phyloP scores from a whole-genome alignment of 2,888 invertebrate genomes.

The Osmoderma eremita region DNA sequence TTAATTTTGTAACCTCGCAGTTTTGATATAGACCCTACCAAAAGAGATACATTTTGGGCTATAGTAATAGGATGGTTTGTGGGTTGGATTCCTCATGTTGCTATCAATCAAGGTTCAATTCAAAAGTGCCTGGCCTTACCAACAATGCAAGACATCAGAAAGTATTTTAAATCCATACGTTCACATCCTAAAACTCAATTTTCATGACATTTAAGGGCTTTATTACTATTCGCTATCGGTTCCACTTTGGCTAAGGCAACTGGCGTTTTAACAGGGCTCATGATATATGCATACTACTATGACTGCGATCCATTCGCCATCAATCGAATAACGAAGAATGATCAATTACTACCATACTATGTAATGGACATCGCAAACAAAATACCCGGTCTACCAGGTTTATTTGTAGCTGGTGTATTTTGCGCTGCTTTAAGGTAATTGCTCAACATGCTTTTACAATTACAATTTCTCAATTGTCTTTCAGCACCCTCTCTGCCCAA shows the following conservation, averaged over 20 bases:
- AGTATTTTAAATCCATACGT: slow-evolving; percentile 52
- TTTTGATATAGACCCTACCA: slow-evolving; percentile 69
- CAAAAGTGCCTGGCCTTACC: slow-evolving; percentile 73
- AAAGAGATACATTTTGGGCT: slow-evolving; percentile 71
- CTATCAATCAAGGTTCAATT: slow-evolving; percentile 69
- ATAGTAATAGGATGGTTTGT: slow-evolving; percentile 68
- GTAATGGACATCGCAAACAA: slow-evolving; percentile 73
- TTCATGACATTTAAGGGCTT: slow-evolving; percentile 9
- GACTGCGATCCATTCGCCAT: slow-evolving; percentile 72
- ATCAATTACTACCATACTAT: slow-evolving; percentile 72
- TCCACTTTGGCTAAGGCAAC: slow-evolving; percentile 49
- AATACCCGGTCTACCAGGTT: slow-evolving; percentile 76
- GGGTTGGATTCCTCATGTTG: slow-evolving; percentile 66
- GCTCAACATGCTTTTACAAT: background rate
- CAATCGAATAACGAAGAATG: slow-evolving; percentile 67
- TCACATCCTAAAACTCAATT: too few relatives aligned
- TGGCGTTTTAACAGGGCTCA: slow-evolving; percentile 69
- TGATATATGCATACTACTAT: slow-evolving; percentile 71
- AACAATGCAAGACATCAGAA: slow-evolving; percentile 66
- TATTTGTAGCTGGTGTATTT: slow-evolving; percentile 79
- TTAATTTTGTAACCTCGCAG: slow-evolving; percentile 60
- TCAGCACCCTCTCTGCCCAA: slow-evolving; percentile 41
- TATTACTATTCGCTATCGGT: slow-evolving; percentile 36
- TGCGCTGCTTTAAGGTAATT: slow-evolving; percentile 73
- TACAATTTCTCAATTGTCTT: slow-evolving; percentile 12